Evolutionary conservation across 2,888 invertebrate species (phyloP).

Genomic region (Acheta domesticus): DNA sequence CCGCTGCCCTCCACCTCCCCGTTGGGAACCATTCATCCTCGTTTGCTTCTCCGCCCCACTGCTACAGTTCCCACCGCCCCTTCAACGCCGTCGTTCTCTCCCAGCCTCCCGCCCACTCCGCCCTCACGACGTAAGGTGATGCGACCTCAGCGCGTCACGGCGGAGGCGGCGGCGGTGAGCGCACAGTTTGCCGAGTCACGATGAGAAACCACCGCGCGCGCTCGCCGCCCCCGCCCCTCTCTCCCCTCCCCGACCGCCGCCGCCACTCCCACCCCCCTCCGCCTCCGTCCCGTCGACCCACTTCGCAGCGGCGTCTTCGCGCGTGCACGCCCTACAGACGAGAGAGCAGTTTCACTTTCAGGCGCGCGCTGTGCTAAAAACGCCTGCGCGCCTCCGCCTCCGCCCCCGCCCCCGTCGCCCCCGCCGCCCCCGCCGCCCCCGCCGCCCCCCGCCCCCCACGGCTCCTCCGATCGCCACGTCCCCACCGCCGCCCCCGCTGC

Average conservation of each 20-base stretch:
- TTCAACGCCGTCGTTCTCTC: background rate
- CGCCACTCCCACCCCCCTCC: background rate
- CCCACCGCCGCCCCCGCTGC: no score
- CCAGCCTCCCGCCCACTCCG: background rate
- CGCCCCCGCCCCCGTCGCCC: background rate
- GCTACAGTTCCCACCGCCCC: background rate
- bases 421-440: background rate
- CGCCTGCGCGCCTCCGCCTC: background rate
- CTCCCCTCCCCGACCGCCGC: background rate
- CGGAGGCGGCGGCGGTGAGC: background rate
- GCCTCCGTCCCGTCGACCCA: background rate
- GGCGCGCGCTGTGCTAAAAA: background rate
- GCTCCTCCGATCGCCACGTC: no score
- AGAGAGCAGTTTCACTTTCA: background rate
- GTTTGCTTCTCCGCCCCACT: no score
- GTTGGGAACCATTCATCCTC: no score
- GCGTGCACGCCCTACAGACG: slow-evolving; percentile 18
- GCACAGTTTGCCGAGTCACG: background rate
- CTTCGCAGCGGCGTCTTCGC: background rate
- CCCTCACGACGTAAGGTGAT: background rate
- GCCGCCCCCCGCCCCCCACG: background rate
- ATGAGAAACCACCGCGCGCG: background rate
- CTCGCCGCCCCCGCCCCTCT: background rate
- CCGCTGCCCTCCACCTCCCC: no score
- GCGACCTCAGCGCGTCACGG: background rate